These are phyloP conservation scores for Patella caerulea DNA, from an alignment of 2,888 invertebrate genomes.

Conservation along the genomic window DNA sequence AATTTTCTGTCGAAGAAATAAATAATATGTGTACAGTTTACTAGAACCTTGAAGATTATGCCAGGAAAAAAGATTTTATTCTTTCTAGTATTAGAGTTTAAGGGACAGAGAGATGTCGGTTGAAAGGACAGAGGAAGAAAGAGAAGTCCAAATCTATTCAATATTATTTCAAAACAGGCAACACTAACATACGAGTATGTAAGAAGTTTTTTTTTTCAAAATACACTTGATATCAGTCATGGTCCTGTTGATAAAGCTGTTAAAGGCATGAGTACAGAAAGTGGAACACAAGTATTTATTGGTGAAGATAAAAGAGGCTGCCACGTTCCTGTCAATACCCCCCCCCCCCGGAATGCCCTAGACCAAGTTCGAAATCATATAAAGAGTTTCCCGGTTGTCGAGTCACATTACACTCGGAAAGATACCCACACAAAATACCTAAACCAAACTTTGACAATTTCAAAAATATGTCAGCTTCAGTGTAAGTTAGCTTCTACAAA, in stretches of 20 bases:
- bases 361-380: too few species aligned
- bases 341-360: too few species aligned
- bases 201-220: slow-evolving; percentile 5
- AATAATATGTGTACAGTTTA: background rate
- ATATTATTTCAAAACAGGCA: background rate
- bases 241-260: slow-evolving; percentile 1
- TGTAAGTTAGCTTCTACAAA: too few species aligned
- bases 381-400: too few species aligned
- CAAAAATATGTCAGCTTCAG: too few species aligned
- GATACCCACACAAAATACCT: too few species aligned
- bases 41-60: background rate
- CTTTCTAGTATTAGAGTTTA: background rate
- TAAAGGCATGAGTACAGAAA: background rate
- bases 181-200: background rate
- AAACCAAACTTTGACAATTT: too few species aligned
- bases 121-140: background rate
- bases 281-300: background rate
- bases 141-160: background rate
- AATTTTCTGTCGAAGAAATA: background rate
- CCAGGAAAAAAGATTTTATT: background rate
- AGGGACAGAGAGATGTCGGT: background rate
- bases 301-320: too few species aligned
- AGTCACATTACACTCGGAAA: too few species aligned
- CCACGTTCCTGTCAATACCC: too few species aligned
- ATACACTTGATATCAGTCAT: background rate